These are phyloP conservation scores for Plagodis pulveraria DNA, from an alignment of 2,888 invertebrate genomes.

Conservation along the genomic window DNA sequence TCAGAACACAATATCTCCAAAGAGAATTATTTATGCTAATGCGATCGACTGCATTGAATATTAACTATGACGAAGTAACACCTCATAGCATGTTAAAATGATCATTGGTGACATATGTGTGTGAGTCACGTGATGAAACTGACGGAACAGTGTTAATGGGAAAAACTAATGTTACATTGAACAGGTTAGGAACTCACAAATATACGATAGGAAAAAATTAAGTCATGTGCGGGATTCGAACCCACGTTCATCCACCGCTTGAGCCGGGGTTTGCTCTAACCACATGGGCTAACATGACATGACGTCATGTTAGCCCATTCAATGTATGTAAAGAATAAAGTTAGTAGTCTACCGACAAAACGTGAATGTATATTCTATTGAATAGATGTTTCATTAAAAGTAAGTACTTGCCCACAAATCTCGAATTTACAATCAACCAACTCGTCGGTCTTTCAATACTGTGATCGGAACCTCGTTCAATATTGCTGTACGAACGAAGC, in stretches of 20 bases:
- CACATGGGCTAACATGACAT: too few species aligned
- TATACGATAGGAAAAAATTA: too few species aligned
- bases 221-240: too few species aligned
- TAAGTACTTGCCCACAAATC: slow-evolving; percentile 15
- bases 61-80: slow-evolving; percentile 44
- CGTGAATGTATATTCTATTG: slow-evolving; percentile 8
- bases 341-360: background rate
- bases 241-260: too few species aligned
- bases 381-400: slow-evolving; percentile 20
- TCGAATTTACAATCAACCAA: slow-evolving; percentile 20
- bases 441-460: slow-evolving; percentile 35
- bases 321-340: background rate
- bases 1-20: slow-evolving; percentile 59
- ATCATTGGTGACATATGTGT: too few species aligned
- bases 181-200: background rate
- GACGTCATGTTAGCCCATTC: too few species aligned
- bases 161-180: background rate
- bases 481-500: slow-evolving; percentile 39
- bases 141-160: background rate
- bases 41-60: slow-evolving; percentile 47
- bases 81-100: background rate
- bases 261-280: too few species aligned
- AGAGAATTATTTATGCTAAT: slow-evolving; percentile 62
- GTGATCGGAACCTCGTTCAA: slow-evolving; percentile 34
- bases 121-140: slow-evolving; percentile 1